Evolutionary conservation across 2,888 invertebrate species (phyloP), one percentile per base, ranked within the genome.

Genomic region (Rotaria sp.): DNA sequence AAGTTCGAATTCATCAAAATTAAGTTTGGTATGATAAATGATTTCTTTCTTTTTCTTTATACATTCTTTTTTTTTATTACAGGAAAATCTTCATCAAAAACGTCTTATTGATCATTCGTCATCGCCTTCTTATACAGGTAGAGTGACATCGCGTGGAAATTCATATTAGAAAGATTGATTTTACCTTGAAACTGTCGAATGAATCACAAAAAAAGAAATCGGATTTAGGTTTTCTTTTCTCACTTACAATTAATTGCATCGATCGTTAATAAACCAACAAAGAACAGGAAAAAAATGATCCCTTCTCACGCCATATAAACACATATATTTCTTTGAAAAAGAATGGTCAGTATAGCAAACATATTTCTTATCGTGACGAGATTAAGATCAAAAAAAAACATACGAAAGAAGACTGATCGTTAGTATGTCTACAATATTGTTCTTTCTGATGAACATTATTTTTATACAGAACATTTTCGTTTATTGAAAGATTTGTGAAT

Each of bases 21-120:
- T 80, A n/a, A 80, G 80, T 45, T n/a, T 80, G 45, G 80, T 80
- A 80, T 26, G 80, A 41, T 26, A 11, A 75, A 75, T 75, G 5
- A 24, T 7, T 21, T 75, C n/a, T 21, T 24, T 30, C 18, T 50
- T 2, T 59, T 30, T 30, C 1, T 30, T 8, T 30, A 30, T n/a
- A 8, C n/a, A 30, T 59, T n/a, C 3, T 59, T n/a, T 30, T 21
- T 75, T 45, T n/a, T 41, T 38, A 1, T 41, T 80, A 18, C 13
- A 80, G 80, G 80, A 80, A 45, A n/a, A 80, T 80, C 41, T 80
- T 45, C 41, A 80, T 80, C 80, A 80, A 45, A 80, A 80, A 80
- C 80, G 45, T 45, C 45, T 45, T n/a, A 80, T 80, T 11, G 45
- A 80, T 80, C 80, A 67, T 80, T 80, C 80, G n/a, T 80, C 80